A percentile compares a stretch with the other conserved stretches of the same genome.
These are phyloP conservation scores for Hycleus phaleratus DNA, from an alignment of 1,140 invertebrate genomes.

Conservation along the genomic window DNA sequence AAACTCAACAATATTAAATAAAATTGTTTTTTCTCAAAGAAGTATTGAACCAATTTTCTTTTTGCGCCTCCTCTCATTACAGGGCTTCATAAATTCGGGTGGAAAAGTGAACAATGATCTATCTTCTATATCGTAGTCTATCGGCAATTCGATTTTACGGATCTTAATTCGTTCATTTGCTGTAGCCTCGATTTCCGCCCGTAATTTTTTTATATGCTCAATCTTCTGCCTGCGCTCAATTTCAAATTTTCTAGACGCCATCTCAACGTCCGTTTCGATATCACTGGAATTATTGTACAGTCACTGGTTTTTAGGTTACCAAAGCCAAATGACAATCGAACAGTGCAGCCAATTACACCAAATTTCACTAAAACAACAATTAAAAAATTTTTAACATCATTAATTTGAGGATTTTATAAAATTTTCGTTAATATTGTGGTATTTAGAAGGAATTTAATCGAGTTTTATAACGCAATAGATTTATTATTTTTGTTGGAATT, in stretches of 20 bases:
- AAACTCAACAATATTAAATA: background rate
- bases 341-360: background rate
- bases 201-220: conserved; percentile 35
- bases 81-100: conserved; percentile 44
- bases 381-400: no score
- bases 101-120: conserved; percentile 47
- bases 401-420: no score
- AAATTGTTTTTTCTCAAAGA: conserved; percentile 31
- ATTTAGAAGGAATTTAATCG: no score
- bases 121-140: conserved; percentile 46
- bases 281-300: background rate
- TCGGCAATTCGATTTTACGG: conserved; percentile 43
- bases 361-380: background rate
- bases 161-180: conserved; percentile 40
- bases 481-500: no score
- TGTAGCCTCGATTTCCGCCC: conserved; percentile 30
- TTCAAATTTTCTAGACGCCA: conserved; percentile 16
- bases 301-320: background rate
- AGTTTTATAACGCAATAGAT: no score
- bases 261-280: background rate
- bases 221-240: conserved; percentile 33
- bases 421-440: no score
- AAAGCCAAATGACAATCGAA: conserved; percentile 4
- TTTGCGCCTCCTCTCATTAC: conserved; percentile 34
- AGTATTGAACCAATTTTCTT: conserved; percentile 17